Conservation (phyloP, 2,113 vertebrate genomes). For the Geothlypis trichas region DNA sequence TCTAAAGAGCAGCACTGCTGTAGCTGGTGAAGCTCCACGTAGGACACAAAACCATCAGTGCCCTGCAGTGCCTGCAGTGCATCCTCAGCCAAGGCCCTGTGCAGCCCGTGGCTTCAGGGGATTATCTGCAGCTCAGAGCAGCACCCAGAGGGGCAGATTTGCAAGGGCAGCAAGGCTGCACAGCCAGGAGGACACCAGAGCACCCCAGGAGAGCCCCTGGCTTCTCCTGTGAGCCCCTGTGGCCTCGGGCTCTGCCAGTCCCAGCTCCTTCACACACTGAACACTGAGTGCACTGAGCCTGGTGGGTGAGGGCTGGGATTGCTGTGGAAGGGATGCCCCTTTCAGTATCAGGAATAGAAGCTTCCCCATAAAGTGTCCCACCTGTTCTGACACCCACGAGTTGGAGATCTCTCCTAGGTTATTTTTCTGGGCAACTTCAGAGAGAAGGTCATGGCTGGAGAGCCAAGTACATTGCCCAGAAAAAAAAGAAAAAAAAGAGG, state of each 20-base stretch:
- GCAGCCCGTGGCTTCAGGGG: accelerated
- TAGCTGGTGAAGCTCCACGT: not conserved
- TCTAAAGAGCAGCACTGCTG: not conserved
- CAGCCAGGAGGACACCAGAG: not conserved
- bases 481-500: not conserved
- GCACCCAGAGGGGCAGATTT: not conserved
- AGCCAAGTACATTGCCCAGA: not conserved
- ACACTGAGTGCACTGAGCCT: accelerated
- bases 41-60: not conserved
- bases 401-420: not conserved
- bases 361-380: not conserved
- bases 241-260: not conserved
- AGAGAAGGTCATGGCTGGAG: not conserved
- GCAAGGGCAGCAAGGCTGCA: not conserved
- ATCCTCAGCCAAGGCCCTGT: not conserved
- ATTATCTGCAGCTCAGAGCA: not conserved
- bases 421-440: not conserved
- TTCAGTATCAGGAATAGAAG: not conserved
- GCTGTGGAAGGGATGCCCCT: not conserved
- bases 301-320: not conserved
- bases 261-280: accelerated
- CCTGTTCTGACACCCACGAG: accelerated
- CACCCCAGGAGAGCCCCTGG: not conserved
- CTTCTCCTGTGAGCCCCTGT: not conserved
- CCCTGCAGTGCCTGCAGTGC: not conserved